phyloP scores from a whole-genome alignment of 2,797 vertebrate genomes.

The Ispidina lecontei region DNA sequence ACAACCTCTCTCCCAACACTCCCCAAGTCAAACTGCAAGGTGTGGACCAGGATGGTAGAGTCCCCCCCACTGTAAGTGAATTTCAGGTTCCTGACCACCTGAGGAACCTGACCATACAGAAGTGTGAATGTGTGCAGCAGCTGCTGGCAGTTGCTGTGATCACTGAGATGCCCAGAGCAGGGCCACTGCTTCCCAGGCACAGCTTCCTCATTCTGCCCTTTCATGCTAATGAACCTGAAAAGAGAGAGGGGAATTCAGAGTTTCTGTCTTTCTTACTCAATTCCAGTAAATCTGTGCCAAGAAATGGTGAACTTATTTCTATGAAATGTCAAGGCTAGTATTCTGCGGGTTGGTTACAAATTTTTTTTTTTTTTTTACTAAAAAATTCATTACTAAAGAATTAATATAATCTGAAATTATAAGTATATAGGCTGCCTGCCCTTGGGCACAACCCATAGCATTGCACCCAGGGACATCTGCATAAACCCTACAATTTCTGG shows the following conservation, averaged over 20 bases:
- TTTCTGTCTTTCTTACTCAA: not conserved
- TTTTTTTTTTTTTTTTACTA: not conserved
- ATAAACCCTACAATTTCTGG: not conserved
- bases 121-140: not conserved
- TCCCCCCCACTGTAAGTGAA: too few species aligned
- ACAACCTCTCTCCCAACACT: too few species aligned
- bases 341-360: not conserved
- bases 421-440: not conserved
- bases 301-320: not conserved
- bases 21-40: too few species aligned
- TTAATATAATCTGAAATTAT: conserved; percentile 7
- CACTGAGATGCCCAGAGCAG: not conserved
- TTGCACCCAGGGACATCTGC: not conserved
- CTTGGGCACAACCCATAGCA: not conserved
- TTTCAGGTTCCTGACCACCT: too few species aligned
- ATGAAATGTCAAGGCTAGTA: not conserved
- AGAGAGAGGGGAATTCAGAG: not conserved
- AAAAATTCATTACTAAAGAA: not conserved
- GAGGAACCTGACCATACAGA: too few species aligned
- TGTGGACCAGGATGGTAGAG: too few species aligned
- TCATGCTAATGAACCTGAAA: not conserved
- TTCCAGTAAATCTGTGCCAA: conserved; percentile 19
- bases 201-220: not conserved
- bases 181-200: not conserved
- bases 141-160: not conserved